Base-by-base conservation (phyloP, 2,888 invertebrate genomes). In the Trachelus troglodyta region DNA sequence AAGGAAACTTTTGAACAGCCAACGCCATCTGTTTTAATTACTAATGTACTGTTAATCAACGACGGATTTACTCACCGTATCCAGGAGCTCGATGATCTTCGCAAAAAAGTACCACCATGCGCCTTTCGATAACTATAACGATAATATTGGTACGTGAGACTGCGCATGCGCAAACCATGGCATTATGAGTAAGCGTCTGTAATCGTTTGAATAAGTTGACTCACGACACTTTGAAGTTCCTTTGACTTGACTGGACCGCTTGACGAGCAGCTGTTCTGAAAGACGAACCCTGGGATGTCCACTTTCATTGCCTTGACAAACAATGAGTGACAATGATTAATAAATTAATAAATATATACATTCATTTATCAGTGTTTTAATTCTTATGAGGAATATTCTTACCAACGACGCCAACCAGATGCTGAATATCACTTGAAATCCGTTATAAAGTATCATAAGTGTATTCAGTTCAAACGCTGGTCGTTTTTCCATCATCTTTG, bases 371-470 rank as follows among this genome's bases (percentile, higher is more conserved):
- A 56, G 12, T 11, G 35, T 1, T 34, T 37, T 76, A 71, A n/a
- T 40, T 56, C 11, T 33, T 30, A 30, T n/a, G 37, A 34, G 9
- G 12, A 69, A 30, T 71, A 71, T 89, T 87, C 86, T 91, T 87
- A 91, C 94, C 89, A 93, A 92, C 34, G 92, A 89, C 81, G 94
- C 93, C 85, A 98, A 92, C 93, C 94, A 98, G 23, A 95, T 90
- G 86, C 97, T 98, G 92, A 97, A 95, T 23, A 96, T 74, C 9
- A 98, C 97, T 94, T 98, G 98, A 77, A 95, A 95, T n/a, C 96
- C 94, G 89, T 98, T 98, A 92, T 98, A 98, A 0, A 94, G 88
- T 31, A 97, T 94, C 88, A 98, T 94, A 0, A 95, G 89, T 74
- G 93, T 93, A 87, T 96, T 95, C 77, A 98, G 89, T 83, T 96